A percentile compares a stretch with the other conserved stretches of the same genome.
Conservation (phyloP, 2,797 vertebrate species). For the Rhinogobio ventralis region DNA sequence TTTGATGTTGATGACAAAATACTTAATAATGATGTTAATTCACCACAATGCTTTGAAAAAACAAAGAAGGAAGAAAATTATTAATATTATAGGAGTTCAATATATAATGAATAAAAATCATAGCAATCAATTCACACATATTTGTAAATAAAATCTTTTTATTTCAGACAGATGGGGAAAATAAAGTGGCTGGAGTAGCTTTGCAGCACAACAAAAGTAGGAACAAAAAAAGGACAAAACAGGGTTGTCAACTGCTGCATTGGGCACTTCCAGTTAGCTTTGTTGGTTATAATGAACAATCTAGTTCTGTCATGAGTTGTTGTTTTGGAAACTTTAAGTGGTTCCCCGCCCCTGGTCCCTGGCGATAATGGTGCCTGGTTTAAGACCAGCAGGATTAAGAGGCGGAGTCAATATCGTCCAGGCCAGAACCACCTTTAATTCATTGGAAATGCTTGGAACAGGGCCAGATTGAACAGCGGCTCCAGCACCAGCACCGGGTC, state of each 20-base stretch:
- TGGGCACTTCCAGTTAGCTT: conserved; percentile 25
- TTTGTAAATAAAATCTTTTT: conserved; percentile 52
- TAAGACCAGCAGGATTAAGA: conserved; percentile 26
- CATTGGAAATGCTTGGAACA: conserved; percentile 1
- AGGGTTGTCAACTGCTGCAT: conserved; percentile 7
- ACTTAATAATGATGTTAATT: conserved; percentile 12
- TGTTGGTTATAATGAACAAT: conserved; percentile 24
- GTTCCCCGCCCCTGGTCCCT: conserved; percentile 8
- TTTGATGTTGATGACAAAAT: conserved; percentile 1
- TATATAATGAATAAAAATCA: conserved; percentile 35
- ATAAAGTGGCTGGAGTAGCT: conserved; percentile 41
- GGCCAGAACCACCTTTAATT: conserved; percentile 23
- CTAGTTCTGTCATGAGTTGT: conserved; percentile 9
- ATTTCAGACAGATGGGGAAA: conserved; percentile 51
- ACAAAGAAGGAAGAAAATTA: conserved; percentile 21
- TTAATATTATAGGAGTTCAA: neutral
- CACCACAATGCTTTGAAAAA: conserved; percentile 8
- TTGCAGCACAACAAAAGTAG: conserved; percentile 26
- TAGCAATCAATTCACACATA: conserved; percentile 44
- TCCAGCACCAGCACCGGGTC: conserved; percentile 33
- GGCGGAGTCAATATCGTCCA: conserved; percentile 17
- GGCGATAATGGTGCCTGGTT: conserved; percentile 15
- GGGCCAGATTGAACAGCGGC: conserved; percentile 28
- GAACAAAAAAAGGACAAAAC: conserved; percentile 31
- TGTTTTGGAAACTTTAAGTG: conserved; percentile 36